Evolutionary conservation across 2,888 invertebrate genomes (phyloP).

Genomic region (Terebella lapidaria): DNA sequence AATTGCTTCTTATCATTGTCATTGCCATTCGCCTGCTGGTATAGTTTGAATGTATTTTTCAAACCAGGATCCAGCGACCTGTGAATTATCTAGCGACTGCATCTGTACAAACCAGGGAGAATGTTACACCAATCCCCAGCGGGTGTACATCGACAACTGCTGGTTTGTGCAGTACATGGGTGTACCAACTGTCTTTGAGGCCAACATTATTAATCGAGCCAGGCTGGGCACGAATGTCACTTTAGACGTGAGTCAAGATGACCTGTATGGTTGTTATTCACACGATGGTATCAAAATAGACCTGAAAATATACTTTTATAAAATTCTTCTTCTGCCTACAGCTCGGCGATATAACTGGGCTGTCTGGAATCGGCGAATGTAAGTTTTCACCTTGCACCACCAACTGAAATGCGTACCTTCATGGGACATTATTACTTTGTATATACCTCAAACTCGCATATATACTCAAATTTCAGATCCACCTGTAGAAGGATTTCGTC

Average conservation of each 20-base stretch:
- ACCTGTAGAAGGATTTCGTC: background rate
- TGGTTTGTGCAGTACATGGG: background rate
- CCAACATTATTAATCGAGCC: background rate
- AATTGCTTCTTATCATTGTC: no score
- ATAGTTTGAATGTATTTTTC: no score
- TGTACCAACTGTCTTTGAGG: background rate
- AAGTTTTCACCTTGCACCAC: no score
- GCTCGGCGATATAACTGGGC: background rate
- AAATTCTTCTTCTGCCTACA: no score
- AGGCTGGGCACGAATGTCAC: background rate
- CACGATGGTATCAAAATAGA: no score
- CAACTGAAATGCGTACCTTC: no score
- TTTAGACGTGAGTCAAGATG: background rate
- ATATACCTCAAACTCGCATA: no score
- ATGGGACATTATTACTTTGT: no score
- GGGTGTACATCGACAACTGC: background rate
- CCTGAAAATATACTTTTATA: no score
- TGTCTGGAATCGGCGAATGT: background rate
- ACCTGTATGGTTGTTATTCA: no score
- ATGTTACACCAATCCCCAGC: background rate
- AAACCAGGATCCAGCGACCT: background rate
- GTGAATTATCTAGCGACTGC: background rate
- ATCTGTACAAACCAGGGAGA: background rate
- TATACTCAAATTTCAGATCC: no score
- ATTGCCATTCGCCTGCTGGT: no score